These are phyloP conservation scores for Cerceris ruficornis DNA, from an alignment of 2,888 invertebrate species.

Conservation along the genomic window DNA sequence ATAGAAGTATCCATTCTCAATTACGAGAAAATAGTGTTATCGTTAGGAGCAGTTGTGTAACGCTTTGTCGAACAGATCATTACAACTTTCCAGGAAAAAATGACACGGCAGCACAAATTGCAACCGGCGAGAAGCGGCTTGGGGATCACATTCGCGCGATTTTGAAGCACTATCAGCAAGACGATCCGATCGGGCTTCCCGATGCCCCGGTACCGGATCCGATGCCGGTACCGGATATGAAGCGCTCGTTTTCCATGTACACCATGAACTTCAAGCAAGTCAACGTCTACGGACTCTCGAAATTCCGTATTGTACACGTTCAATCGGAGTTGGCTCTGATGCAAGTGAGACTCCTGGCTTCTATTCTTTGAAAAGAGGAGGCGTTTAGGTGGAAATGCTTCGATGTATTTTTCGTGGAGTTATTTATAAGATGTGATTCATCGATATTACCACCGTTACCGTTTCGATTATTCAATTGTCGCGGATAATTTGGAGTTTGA, in stretches of 20 bases:
- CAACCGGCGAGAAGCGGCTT: conserved; percentile 86
- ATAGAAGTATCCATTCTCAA: too few species aligned
- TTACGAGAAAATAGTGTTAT: too few species aligned
- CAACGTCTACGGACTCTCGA: conserved; percentile 89
- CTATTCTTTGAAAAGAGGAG: background rate
- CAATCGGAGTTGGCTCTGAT: conserved; percentile 88
- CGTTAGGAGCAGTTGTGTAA: too few species aligned
- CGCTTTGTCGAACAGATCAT: too few species aligned
- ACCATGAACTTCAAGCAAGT: conserved; percentile 88
- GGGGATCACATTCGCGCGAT: conserved; percentile 88
- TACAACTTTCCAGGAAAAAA: conserved; percentile 65
- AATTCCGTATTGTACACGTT: conserved; percentile 89
- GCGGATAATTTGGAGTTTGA: too few species aligned
- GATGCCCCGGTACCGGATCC: conserved; percentile 92
- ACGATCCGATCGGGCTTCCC: conserved; percentile 91
- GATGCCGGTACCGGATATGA: conserved; percentile 89
- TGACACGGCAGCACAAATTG: conserved; percentile 69
- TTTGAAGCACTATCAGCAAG: conserved; percentile 90
- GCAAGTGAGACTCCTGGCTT: conserved; percentile 83
- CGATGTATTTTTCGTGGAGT: too few species aligned
- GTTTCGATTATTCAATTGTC: too few species aligned
- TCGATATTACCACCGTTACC: too few species aligned
- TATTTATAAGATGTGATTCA: too few species aligned
- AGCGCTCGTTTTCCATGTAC: conserved; percentile 87
- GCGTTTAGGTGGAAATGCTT: background rate